A percentile compares a stretch with the other conserved stretches of the same genome.
Conservation (phyloP, 2,113 vertebrate species). For the Neodontobutis hainanensis region DNA sequence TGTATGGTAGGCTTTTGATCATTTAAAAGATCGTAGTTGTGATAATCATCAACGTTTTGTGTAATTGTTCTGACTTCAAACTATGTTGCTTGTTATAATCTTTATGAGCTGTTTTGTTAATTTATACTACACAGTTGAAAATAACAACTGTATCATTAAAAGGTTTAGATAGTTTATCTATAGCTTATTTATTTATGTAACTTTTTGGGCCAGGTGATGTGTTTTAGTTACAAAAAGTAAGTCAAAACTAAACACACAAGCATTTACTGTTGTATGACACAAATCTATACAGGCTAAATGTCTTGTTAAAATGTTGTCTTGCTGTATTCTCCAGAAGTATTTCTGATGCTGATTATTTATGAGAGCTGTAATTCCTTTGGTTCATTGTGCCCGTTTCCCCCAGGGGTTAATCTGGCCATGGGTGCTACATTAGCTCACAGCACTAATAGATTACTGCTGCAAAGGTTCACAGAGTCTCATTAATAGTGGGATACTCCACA, state of each 20-base stretch:
- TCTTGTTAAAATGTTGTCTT: background rate
- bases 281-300: background rate
- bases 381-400: background rate
- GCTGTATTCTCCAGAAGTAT: background rate
- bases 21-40: too few species aligned
- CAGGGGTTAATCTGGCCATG: background rate
- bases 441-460: background rate
- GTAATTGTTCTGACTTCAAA: too few species aligned
- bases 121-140: too few species aligned
- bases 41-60: too few species aligned
- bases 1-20: too few species aligned
- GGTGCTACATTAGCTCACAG: conserved; percentile 2
- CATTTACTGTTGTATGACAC: background rate
- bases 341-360: background rate
- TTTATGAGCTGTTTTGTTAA: too few species aligned
- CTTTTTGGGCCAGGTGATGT: too few species aligned
- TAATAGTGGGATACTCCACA: background rate
- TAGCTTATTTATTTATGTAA: too few species aligned
- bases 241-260: background rate
- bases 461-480: background rate
- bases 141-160: too few species aligned
- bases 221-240: too few species aligned
- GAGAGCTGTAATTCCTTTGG: background rate
- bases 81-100: too few species aligned
- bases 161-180: too few species aligned